phyloP scores from a whole-genome alignment of 2,113 vertebrate species.

The Dipodomys spectabilis region DNA sequence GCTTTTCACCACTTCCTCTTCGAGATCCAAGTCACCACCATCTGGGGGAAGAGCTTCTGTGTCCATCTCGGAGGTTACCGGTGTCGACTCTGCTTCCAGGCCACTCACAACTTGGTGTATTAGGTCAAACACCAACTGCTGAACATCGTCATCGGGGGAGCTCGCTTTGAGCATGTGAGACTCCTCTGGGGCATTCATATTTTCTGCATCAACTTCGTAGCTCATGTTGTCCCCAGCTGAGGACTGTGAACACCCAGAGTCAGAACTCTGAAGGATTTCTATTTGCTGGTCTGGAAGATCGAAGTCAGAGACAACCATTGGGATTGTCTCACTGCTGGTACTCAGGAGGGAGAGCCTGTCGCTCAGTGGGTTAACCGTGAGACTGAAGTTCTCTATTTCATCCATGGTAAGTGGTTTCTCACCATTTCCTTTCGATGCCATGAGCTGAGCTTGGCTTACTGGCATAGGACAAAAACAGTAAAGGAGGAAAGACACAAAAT shows the following conservation, averaged over 20 bases:
- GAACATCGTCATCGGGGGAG: slow-evolving; percentile 90
- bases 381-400: slow-evolving; percentile 97
- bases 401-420: slow-evolving; percentile 89
- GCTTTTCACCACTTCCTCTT: slow-evolving; percentile 66
- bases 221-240: slow-evolving; percentile 94
- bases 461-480: slow-evolving; percentile 87
- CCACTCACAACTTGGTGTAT: slow-evolving; percentile 91
- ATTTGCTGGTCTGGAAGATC: slow-evolving; percentile 92
- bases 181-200: slow-evolving; percentile 85
- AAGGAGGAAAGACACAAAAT: slow-evolving; percentile 61
- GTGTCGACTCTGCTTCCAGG: slow-evolving; percentile 86
- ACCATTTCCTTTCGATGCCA: slow-evolving; percentile 84
- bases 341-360: slow-evolving; percentile 97
- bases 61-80: slow-evolving; percentile 85
- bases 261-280: slow-evolving; percentile 94
- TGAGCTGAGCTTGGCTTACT: slow-evolving; percentile 83
- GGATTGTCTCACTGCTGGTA: slow-evolving; percentile 97
- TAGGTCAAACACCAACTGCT: slow-evolving; percentile 92
- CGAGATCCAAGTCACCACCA: slow-evolving; percentile 71
- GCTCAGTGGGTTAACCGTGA: slow-evolving; percentile 97
- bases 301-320: slow-evolving; percentile 91
- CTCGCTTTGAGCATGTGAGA: slow-evolving; percentile 84
- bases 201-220: slow-evolving; percentile 92
- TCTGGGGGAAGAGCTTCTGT: slow-evolving; percentile 86
- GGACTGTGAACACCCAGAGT: slow-evolving; percentile 94